These are phyloP conservation scores for Myotis yumanensis DNA, from an alignment of 2,113 vertebrate genomes.

Conservation along the genomic window DNA sequence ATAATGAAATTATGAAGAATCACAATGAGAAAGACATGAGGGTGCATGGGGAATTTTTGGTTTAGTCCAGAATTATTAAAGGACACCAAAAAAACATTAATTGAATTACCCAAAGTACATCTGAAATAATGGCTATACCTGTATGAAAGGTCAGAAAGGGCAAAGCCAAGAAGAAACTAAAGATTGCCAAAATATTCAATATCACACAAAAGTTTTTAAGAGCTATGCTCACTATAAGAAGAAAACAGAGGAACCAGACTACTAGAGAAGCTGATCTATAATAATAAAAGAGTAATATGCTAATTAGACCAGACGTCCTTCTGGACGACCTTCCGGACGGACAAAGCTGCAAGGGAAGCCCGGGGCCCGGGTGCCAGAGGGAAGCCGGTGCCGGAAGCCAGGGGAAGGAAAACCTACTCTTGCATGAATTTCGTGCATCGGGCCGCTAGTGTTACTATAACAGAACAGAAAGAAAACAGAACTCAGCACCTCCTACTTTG, in stretches of 20 bases:
- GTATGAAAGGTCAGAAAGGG: neutral
- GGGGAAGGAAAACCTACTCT: no score
- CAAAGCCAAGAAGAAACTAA: conserved; percentile 2
- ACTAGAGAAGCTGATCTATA: neutral
- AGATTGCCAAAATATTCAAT: neutral
- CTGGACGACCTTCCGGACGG: no score
- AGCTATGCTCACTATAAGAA: neutral
- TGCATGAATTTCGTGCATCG: no score
- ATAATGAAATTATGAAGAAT: neutral
- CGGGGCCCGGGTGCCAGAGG: no score
- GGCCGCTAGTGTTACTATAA: neutral
- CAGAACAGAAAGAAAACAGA: neutral
- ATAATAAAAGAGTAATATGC: no score
- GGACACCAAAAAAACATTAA: neutral
- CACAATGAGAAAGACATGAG: neutral
- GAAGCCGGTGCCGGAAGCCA: no score
- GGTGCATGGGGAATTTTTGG: neutral
- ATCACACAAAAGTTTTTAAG: neutral
- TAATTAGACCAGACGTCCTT: no score
- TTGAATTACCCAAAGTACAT: neutral
- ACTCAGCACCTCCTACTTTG: neutral
- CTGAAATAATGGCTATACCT: neutral
- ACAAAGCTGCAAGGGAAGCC: no score
- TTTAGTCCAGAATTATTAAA: conserved; percentile 31
- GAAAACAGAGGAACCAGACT: neutral